Evolutionary conservation across 1,140 invertebrate species (phyloP).

Genomic region (Nymphalis io): DNA sequence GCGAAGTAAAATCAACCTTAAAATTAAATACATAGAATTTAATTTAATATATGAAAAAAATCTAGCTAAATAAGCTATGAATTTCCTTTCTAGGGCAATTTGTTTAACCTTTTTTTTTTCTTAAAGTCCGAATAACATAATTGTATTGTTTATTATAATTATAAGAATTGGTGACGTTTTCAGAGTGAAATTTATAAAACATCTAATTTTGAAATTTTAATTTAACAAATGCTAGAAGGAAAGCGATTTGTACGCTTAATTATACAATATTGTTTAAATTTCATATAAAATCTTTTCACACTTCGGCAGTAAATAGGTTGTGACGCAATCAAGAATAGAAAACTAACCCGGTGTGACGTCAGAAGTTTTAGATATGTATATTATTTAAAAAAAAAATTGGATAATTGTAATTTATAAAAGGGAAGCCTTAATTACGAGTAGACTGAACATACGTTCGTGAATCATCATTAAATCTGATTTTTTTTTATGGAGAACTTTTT

Average conservation of each 20-base stretch:
- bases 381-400: conserved; percentile 10
- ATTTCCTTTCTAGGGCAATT: not conserved
- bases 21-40: not conserved
- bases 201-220: not conserved
- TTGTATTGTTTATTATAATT: too few relatives aligned
- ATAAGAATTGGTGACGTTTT: too few relatives aligned
- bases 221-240: conserved; percentile 11
- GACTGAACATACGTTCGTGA: conserved; percentile 5
- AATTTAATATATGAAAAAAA: not conserved
- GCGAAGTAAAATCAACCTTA: not conserved
- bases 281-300: not conserved
- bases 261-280: not conserved
- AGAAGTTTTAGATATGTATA: conserved; percentile 6
- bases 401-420: conserved; percentile 53
- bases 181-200: too few relatives aligned
- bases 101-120: not conserved
- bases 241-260: not conserved
- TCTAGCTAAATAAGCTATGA: not conserved
- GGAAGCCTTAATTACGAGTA: conserved; percentile 45
- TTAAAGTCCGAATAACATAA: too few relatives aligned
- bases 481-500: not conserved
- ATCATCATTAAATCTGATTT: not conserved
- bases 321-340: not conserved
- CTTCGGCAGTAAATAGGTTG: conserved; percentile 3
- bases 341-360: not conserved